A percentile compares a stretch with the other conserved stretches of the same genome.
Conservation (phyloP, 2,888 invertebrate species). For the Agrochola lota region DNA sequence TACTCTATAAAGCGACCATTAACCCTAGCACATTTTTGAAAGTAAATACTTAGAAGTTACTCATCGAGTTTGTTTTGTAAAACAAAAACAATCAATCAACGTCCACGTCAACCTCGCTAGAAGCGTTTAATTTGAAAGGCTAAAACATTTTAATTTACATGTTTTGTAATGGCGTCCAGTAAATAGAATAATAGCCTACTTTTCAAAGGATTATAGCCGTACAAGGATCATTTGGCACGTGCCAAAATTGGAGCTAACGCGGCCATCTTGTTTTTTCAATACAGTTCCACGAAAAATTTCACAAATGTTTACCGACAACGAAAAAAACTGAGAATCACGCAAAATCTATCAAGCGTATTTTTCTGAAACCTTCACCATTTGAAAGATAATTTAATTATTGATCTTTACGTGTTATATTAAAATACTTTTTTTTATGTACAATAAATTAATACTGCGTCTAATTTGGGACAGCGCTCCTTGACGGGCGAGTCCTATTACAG, state of each 20-base stretch:
- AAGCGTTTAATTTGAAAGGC: conserved; percentile 42
- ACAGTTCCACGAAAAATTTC: not conserved
- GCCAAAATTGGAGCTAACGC: not conserved
- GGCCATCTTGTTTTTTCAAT: not conserved
- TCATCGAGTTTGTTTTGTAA: conserved; percentile 41
- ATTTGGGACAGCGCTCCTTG: no score
- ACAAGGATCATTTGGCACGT: not conserved
- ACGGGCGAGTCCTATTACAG: no score
- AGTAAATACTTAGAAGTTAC: conserved; percentile 7
- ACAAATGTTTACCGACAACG: no score
- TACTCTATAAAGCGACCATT: not conserved
- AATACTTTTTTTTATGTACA: no score
- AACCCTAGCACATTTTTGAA: conserved; percentile 11
- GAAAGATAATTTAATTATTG: no score
- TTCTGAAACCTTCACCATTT: no score
- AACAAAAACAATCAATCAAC: conserved; percentile 57
- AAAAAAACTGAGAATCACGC: no score
- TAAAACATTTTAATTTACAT: conserved; percentile 53
- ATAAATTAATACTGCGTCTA: no score
- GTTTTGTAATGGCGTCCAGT: conserved; percentile 30
- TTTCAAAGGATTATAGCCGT: not conserved
- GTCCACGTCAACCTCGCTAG: conserved; percentile 31
- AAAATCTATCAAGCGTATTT: no score
- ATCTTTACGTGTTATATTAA: no score
- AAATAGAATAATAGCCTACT: conserved; percentile 21